A percentile compares a stretch with the other conserved stretches of the same genome.
These are phyloP conservation scores for Callocephalon fimbriatum DNA, from an alignment of 2,113 vertebrate species.

Conservation along the genomic window DNA sequence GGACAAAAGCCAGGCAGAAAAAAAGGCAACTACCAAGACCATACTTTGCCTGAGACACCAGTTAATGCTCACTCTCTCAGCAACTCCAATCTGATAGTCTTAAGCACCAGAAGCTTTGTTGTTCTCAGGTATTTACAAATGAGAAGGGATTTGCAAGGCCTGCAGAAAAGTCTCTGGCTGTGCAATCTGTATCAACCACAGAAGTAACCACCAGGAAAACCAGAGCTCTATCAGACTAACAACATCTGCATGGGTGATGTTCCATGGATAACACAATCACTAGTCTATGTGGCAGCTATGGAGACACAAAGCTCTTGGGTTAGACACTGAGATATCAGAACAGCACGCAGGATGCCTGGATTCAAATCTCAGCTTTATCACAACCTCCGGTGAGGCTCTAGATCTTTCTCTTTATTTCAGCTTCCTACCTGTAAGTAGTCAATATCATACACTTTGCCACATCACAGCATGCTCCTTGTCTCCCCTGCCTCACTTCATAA, in stretches of 20 bases:
- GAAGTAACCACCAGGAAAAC: not conserved
- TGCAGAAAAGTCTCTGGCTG: not conserved
- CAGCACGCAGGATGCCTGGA: not conserved
- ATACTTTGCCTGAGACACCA: not conserved
- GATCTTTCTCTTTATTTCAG: not conserved
- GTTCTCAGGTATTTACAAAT: constrained; percentile 20
- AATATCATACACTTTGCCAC: not conserved
- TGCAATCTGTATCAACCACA: not conserved
- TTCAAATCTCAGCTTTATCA: not conserved
- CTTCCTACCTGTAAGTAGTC: not conserved
- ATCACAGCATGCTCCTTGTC: not conserved
- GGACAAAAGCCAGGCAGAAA: not conserved
- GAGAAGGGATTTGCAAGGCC: constrained; percentile 15
- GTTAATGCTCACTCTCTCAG: not conserved
- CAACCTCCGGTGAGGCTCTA: not conserved
- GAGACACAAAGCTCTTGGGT: not conserved
- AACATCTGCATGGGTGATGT: not conserved
- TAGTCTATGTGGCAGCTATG: fast-evolving
- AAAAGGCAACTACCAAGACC: not conserved
- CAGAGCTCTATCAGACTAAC: not conserved
- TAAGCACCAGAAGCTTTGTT: constrained; percentile 1
- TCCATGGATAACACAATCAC: not conserved
- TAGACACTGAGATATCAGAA: not conserved
- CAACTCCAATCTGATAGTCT: not conserved
- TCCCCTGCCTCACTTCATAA: constrained; percentile 12